Evolutionary conservation across 1,140 invertebrate genomes (phyloP).

Genomic region (Cheumatopsyche charites): DNA sequence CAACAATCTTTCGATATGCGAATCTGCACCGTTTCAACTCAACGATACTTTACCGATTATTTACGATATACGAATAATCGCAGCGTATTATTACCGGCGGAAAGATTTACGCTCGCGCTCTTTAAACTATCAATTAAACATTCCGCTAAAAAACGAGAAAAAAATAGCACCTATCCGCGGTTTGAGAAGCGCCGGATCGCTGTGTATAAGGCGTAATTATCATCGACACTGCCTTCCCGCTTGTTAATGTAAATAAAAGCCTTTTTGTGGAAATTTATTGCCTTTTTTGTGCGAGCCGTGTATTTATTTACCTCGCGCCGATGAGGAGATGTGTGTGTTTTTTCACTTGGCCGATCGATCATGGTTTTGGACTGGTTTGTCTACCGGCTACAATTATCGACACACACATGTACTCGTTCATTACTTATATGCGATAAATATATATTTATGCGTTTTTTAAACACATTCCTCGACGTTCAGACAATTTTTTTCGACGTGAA

Average conservation of each 20-base stretch:
- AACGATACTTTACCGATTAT: too few species aligned
- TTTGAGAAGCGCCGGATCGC: background rate
- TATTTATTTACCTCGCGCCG: constrained; percentile 1
- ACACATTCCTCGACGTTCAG: too few species aligned
- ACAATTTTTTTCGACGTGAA: too few species aligned
- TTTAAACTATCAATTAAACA: too few species aligned
- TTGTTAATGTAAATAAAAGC: constrained; percentile 28
- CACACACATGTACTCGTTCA: background rate
- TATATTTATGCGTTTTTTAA: too few species aligned
- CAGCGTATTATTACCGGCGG: too few species aligned
- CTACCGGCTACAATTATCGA: constrained; percentile 20
- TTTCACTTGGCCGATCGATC: constrained; percentile 1
- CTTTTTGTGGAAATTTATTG: constrained; percentile 24
- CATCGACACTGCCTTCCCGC: constrained; percentile 19
- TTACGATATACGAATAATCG: too few species aligned
- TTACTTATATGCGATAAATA: too few species aligned
- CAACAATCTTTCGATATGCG: too few species aligned
- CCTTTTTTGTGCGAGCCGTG: constrained; percentile 1
- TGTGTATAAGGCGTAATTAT: constrained; percentile 22
- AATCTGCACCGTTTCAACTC: too few species aligned
- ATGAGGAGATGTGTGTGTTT: background rate
- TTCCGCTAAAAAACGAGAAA: too few species aligned
- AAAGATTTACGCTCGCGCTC: too few species aligned
- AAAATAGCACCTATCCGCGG: background rate
- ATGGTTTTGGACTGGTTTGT: constrained; percentile 15